Evolutionary conservation across 2,113 vertebrate species (phyloP).

Genomic region (Neomonachus schauinslandi): DNA sequence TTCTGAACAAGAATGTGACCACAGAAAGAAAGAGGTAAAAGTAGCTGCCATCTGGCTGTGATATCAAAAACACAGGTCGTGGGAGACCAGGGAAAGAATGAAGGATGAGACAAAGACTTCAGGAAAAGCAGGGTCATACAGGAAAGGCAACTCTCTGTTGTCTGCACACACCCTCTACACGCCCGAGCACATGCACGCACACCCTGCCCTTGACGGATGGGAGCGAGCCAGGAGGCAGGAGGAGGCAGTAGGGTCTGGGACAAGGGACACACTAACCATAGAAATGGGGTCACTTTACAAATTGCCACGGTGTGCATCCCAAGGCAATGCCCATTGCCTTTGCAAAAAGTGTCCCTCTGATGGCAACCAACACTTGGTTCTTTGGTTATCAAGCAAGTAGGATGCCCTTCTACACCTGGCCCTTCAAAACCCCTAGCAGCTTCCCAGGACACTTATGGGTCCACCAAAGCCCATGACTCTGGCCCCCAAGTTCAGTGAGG

Average conservation of each 20-base stretch:
- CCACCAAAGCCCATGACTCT: not conserved
- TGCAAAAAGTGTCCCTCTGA: not conserved
- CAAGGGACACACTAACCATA: not conserved
- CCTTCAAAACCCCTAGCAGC: not conserved
- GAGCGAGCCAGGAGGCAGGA: not conserved
- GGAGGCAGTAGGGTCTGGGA: not conserved
- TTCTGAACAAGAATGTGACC: not conserved
- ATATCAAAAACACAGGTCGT: not conserved
- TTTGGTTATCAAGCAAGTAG: not conserved
- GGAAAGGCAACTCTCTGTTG: not conserved
- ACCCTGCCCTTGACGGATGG: rapidly evolving
- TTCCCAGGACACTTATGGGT: not conserved
- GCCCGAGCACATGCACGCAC: rapidly evolving
- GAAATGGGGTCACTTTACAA: not conserved
- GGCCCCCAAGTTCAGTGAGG: not conserved
- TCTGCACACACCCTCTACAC: not conserved
- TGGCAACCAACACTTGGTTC: not conserved
- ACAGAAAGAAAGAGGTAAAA: not conserved
- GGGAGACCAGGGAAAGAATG: not conserved
- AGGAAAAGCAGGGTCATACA: not conserved
- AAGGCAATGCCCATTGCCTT: not conserved
- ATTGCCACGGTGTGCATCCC: not conserved
- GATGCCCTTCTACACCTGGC: not conserved
- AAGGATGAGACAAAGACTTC: not conserved
- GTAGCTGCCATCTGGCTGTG: not conserved